Percentiles rank a stretch among this genome's conserved stretches.
These are phyloP conservation scores for Petrocephalus microphthalmus DNA, from an alignment of 2,113 vertebrate genomes.

Conservation along the genomic window DNA sequence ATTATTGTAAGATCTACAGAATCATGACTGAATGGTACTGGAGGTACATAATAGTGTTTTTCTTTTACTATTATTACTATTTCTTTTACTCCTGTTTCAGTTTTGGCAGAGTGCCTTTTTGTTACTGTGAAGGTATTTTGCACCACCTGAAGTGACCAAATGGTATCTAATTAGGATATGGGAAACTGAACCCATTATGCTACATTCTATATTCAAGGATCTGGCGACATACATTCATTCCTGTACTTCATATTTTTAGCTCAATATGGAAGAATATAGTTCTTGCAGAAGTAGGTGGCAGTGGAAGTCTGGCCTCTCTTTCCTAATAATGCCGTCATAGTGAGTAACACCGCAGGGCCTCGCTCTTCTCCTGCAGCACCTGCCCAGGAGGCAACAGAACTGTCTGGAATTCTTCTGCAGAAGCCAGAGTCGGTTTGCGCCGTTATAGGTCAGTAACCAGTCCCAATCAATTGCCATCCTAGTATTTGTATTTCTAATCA, in stretches of 20 bases:
- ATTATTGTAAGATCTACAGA: background rate
- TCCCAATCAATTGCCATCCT: background rate
- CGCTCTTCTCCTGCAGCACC: constrained; percentile 34
- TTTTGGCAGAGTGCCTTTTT: background rate
- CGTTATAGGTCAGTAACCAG: constrained; percentile 50
- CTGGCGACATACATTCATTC: background rate
- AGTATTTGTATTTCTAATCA: too few relatives aligned
- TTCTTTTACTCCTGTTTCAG: background rate
- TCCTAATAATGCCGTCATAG: background rate
- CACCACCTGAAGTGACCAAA: background rate
- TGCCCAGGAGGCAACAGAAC: constrained; percentile 40
- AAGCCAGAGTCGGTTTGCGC: constrained; percentile 50
- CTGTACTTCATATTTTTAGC: background rate
- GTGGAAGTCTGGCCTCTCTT: background rate
- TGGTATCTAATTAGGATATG: background rate
- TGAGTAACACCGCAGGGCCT: background rate
- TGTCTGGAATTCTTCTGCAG: constrained; percentile 64
- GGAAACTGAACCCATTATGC: background rate
- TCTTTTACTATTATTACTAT: background rate
- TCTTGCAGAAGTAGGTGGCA: background rate
- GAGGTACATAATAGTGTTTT: background rate
- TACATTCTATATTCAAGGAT: background rate
- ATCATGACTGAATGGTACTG: background rate
- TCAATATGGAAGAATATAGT: background rate
- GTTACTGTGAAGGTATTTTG: background rate